These are phyloP conservation scores for Galerucella calmariensis DNA, from an alignment of 2,888 invertebrate species.

Conservation along the genomic window DNA sequence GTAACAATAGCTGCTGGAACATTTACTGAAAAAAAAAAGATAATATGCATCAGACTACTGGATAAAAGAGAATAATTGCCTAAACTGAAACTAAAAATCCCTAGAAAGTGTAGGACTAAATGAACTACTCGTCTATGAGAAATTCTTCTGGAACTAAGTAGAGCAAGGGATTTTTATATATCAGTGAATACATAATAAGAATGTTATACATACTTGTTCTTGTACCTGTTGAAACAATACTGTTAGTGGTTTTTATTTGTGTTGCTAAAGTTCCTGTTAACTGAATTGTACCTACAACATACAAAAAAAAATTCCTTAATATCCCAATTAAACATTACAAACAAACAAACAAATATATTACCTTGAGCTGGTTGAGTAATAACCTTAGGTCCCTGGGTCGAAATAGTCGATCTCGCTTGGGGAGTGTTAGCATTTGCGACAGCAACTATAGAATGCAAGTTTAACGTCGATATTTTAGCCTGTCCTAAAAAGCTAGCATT, in stretches of 20 bases:
- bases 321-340: too few species aligned
- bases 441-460: conserved; percentile 60
- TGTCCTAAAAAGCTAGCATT: conserved; percentile 55
- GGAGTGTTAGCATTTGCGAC: conserved; percentile 58
- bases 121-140: too few species aligned
- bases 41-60: neutral
- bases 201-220: conserved; percentile 60
- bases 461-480: conserved; percentile 59
- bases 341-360: conserved; percentile 37
- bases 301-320: too few species aligned
- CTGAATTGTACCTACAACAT: conserved; percentile 61
- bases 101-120: too few species aligned
- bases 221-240: conserved; percentile 48
- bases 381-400: conserved; percentile 61
- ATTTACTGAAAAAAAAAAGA: conserved; percentile 45
- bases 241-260: conserved; percentile 55
- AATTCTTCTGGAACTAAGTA: too few species aligned
- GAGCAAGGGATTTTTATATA: too few species aligned
- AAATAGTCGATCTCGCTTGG: conserved; percentile 54
- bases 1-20: conserved; percentile 60
- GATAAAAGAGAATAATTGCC: too few species aligned
- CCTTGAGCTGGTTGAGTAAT: conserved; percentile 63
- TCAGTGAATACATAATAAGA: neutral
- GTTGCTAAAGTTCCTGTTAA: conserved; percentile 59
- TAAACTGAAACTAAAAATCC: too few species aligned